Evolutionary conservation across 2,888 invertebrate species (phyloP).

Genomic region (Melolontha melolontha): DNA sequence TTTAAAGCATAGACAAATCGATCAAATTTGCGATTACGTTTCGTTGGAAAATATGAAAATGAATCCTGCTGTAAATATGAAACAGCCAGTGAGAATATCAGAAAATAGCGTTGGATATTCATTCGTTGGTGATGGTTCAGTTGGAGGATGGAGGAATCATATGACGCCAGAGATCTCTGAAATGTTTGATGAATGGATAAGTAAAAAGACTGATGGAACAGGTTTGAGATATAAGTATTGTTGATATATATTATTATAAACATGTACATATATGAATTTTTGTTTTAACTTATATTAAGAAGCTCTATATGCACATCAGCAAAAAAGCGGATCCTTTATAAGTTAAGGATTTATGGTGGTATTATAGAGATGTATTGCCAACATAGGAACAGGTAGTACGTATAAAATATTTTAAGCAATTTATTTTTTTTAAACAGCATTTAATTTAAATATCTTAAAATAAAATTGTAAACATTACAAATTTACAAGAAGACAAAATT

Average conservation of each 20-base stretch:
- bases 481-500: no score
- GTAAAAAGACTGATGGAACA: slow-evolving; percentile 72
- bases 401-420: no score
- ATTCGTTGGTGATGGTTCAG: slow-evolving; percentile 66
- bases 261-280: no score
- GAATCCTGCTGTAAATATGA: slow-evolving; percentile 71
- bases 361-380: no score
- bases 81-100: slow-evolving; percentile 55
- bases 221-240: slow-evolving; percentile 59
- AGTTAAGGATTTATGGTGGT: no score
- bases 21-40: slow-evolving; percentile 59
- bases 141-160: slow-evolving; percentile 66
- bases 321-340: neutral
- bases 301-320: neutral
- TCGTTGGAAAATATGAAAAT: slow-evolving; percentile 68
- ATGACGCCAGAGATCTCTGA: slow-evolving; percentile 80
- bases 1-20: slow-evolving; percentile 75
- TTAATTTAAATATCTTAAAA: no score
- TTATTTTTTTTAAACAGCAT: no score
- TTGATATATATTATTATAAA: no score
- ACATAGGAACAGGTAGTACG: no score
- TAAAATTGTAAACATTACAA: no score
- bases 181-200: slow-evolving; percentile 81
- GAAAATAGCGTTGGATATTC: slow-evolving; percentile 47
- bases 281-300: no score